These are phyloP conservation scores for Pituophis catenifer DNA, from an alignment of 2,113 vertebrate genomes.

Conservation along the genomic window DNA sequence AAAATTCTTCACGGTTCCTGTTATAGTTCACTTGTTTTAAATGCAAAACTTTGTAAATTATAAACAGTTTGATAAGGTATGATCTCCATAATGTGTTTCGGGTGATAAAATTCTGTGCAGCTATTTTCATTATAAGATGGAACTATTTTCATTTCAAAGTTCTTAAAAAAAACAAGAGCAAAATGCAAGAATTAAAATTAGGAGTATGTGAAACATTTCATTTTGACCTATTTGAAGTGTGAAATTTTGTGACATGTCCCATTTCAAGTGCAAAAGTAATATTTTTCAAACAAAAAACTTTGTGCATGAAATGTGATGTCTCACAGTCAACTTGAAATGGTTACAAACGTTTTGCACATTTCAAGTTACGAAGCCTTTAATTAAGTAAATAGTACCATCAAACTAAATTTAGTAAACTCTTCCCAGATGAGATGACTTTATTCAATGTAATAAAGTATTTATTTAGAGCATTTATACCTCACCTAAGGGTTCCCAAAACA, in stretches of 20 bases:
- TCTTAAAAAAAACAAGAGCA: background rate
- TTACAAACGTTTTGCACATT: background rate
- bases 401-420: background rate
- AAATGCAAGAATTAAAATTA: background rate
- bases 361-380: background rate
- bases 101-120: background rate
- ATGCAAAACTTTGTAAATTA: background rate
- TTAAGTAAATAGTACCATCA: background rate
- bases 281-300: background rate
- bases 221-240: background rate
- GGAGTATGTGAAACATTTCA: background rate
- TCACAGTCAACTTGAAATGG: background rate
- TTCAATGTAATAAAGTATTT: background rate
- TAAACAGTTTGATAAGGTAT: background rate
- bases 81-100: background rate
- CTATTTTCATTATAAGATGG: background rate
- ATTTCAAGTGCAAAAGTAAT: background rate
- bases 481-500: background rate
- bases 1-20: background rate
- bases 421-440: background rate
- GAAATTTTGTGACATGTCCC: background rate
- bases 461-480: background rate
- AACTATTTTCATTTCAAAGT: background rate
- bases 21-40: background rate
- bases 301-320: background rate